A percentile compares a stretch with the other conserved stretches of the same genome.
Conservation (phyloP, 2,797 vertebrate genomes). For the Sebastes trivittatus region DNA sequence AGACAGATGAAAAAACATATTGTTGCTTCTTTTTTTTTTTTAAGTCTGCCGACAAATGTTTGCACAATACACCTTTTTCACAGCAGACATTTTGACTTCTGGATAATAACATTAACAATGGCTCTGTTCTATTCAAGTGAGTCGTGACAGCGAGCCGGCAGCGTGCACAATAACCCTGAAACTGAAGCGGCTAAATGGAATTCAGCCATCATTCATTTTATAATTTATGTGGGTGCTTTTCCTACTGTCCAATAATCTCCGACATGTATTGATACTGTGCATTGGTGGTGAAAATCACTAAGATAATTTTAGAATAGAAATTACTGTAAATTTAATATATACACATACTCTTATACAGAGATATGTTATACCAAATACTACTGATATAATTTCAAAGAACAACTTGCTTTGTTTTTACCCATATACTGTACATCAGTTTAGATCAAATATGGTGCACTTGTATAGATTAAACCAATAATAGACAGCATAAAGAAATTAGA, state of each 20-base stretch:
- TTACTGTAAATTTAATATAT: not conserved
- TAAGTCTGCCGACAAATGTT: not conserved
- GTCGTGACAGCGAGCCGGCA: not conserved
- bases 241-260: not conserved
- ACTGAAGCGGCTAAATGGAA: no score
- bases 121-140: not conserved
- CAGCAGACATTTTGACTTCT: not conserved
- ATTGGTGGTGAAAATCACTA: not conserved
- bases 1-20: not conserved
- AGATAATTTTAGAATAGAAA: not conserved
- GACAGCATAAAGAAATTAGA: no score
- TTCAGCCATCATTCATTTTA: not conserved
- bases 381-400: not conserved
- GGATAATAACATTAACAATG: not conserved
- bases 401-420: no score
- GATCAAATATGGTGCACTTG: no score
- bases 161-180: not conserved
- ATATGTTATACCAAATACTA: not conserved
- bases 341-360: not conserved
- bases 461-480: no score
- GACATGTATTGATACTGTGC: not conserved
- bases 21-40: not conserved
- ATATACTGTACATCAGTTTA: no score
- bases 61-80: not conserved
- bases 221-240: not conserved